Evolutionary conservation across 2,888 invertebrate species (phyloP).

Genomic region (Lissocephala sabroskyi): DNA sequence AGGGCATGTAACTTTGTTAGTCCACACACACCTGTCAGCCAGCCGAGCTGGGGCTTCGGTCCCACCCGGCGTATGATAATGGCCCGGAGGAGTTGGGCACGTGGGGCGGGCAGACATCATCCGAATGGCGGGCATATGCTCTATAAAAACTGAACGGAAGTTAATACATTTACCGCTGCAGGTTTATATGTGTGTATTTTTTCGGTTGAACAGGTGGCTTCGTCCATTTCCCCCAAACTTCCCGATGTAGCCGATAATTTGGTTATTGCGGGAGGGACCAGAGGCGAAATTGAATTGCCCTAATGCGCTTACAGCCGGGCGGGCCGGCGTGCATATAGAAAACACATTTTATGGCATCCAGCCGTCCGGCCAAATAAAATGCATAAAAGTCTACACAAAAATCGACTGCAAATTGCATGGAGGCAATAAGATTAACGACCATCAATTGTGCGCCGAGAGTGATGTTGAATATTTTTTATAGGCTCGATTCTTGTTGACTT

Average conservation of each 20-base stretch:
- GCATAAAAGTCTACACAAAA: constrained; percentile 53
- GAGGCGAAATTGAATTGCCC: constrained; percentile 56
- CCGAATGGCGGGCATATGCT: constrained; percentile 7
- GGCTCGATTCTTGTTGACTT: too few relatives aligned
- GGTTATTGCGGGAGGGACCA: constrained; percentile 23
- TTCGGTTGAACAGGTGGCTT: neutral
- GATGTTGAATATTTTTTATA: too few relatives aligned
- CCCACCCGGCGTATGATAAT: constrained; percentile 32
- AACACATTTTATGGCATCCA: neutral
- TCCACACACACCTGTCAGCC: constrained; percentile 12
- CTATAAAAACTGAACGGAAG: constrained; percentile 60
- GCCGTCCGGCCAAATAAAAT: constrained; percentile 31
- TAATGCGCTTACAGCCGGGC: constrained; percentile 54
- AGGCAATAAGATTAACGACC: too few relatives aligned
- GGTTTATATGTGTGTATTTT: constrained; percentile 17
- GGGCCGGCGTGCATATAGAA: neutral
- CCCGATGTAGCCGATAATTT: constrained; percentile 14
- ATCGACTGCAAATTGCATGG: constrained; percentile 46
- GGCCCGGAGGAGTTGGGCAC: constrained; percentile 23
- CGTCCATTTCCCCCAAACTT: too few relatives aligned
- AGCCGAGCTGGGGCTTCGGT: neutral
- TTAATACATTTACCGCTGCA: constrained; percentile 64
- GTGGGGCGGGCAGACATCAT: constrained; percentile 2
- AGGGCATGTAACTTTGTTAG: constrained; percentile 30
- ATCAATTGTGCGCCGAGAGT: too few relatives aligned